Evolutionary conservation across 2,797 vertebrate species (phyloP), one percentile per base, ranked within the genome.

Genomic region (Danionella dracula): DNA sequence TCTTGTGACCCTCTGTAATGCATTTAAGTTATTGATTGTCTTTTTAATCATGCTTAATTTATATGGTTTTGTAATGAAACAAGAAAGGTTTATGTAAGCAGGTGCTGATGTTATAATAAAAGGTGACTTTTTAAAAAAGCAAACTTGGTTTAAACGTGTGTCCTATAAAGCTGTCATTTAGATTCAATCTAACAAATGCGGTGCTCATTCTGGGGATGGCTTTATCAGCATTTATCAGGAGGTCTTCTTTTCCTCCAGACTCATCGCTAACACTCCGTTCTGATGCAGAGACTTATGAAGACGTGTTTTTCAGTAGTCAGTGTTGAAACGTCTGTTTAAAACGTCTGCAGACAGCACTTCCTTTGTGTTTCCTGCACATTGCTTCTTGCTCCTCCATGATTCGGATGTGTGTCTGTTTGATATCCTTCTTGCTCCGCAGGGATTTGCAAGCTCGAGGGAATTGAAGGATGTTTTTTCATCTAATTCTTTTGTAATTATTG

Each of bases 81-180:
- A 57, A 34, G 31, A 27, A 2, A 10, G 44, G 23, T 76, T 68
- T 59, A 55, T 73, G 66, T 66, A 60, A 62, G 13, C 21, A 58
- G 41, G 62, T 58, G 66, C 73, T 56, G 57, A 69, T n/a, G 32
- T 48, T 31, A 34, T 67, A 67, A 70, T 79, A 70, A 75, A n/a
- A 78, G 44, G 19, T 64, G 73, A 58, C 41, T 58, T 65, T 60
- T 42, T 44, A 77, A 59, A 29, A 54, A 23, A 37, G 19, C 16
- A 4, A 20, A 34, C 21, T n/a, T 46, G 57, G 23, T 45, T 40
- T 42, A 13, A 13, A 8, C 5, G 23, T 37, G 59, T 49, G 58
- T 73, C 65, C 58, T 34, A 31, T 38, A 46, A 20, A 32, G n/a
- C 8, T 1, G 45, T 53, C 27, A 59, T 60, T 72, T 29, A 72